Evolutionary conservation across 2,797 vertebrate species (phyloP), one percentile per base, ranked within the genome.

Genomic region (Onychomys leucogaster): DNA sequence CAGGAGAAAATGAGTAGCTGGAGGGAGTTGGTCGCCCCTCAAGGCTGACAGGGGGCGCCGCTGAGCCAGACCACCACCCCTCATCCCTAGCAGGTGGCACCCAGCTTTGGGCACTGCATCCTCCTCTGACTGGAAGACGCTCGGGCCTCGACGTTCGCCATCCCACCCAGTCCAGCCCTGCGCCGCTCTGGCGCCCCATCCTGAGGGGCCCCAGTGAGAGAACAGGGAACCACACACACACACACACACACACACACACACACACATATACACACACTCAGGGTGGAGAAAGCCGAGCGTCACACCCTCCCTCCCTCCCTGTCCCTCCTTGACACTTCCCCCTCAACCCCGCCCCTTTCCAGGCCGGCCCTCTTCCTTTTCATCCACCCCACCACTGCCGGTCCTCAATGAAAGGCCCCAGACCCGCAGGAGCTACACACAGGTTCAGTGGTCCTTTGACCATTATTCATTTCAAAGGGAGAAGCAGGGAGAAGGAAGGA

Each of bases 121-220:
- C 29, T 43, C 43, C 43, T 49, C 83, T 85, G 29, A 32, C 6
- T 85, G 43, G 29, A 61, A n/a, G 63, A 46, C 49, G 76, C 59
- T 32, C 59, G 6, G 41, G 27, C 49, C 52, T 55, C 19, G 29
- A 21, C 21, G 11, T n/a, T 57, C 23, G 5, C 11, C 82, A 32
- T 65, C 41, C 37, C 41, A 84, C 41, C 59, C 82, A 65, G 21
- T 32, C 63, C 61, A n/a, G 43, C 34, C 57, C 49, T n/a, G 16
- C 19, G 25, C 7, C 34, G 43, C 29, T 49, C 6, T 63, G 23
- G 23, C 3, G 0, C 11, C 59, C 27, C 32, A 14, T 14, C 63
- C 14, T 52, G 25, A 6, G 21, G 34, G 21, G 23, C 34, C 63
- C 8, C 1, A 27, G 37, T 0, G 0, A 25, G 7, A 1, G 49